Conservation (phyloP, 2,888 invertebrate species). For the Cataglyphis rosenhaueri region DNA sequence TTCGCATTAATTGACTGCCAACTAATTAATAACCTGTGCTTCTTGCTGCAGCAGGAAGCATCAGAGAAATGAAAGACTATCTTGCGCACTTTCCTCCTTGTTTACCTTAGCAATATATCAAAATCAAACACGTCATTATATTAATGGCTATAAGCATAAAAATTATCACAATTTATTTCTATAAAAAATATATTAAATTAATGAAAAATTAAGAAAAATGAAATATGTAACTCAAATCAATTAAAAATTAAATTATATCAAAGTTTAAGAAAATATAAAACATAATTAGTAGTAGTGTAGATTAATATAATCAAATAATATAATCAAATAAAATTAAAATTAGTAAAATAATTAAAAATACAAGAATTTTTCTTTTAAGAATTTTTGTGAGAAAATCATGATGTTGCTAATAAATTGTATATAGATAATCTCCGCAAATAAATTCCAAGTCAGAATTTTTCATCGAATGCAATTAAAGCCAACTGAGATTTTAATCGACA, state of each 20-base stretch:
- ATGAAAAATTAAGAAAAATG: background rate
- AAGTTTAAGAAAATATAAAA: background rate
- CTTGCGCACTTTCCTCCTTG: constrained; percentile 15
- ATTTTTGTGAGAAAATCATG: background rate
- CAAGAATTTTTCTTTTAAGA: background rate
- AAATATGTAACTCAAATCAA: background rate
- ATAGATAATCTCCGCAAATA: constrained; percentile 3
- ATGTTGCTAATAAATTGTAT: background rate
- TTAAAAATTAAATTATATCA: background rate
- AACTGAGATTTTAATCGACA: background rate
- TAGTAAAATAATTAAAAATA: background rate
- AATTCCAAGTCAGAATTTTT: constrained; percentile 7
- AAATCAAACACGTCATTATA: constrained; percentile 36
- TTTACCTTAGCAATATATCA: constrained; percentile 16
- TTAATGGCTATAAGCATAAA: constrained; percentile 8
- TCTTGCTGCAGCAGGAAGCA: constrained; percentile 23
- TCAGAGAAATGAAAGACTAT: background rate
- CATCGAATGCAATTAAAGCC: background rate
- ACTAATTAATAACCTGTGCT: constrained; percentile 68
- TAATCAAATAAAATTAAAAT: background rate
- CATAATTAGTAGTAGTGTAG: background rate
- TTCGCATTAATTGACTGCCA: constrained; percentile 68
- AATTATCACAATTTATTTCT: background rate
- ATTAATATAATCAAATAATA: background rate
- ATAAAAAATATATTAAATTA: background rate